Percentiles rank a stretch among this genome's conserved stretches.
Conservation (phyloP, 2,113 vertebrate species). For the Gallinago undulata region DNA sequence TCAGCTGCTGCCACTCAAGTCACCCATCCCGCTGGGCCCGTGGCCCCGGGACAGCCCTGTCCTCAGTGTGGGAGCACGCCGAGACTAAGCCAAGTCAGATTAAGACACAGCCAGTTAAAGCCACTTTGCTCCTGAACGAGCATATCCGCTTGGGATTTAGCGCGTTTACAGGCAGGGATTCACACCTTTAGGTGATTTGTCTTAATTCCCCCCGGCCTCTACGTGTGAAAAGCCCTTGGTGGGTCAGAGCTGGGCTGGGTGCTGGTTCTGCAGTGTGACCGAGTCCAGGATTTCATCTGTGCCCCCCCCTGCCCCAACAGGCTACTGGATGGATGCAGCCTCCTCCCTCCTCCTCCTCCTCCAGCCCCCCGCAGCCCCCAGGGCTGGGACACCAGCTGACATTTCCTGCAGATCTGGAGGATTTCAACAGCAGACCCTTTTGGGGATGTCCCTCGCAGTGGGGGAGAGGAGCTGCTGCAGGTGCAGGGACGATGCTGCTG, state of each 20-base stretch:
- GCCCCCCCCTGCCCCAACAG: neutral
- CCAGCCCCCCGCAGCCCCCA: too few species aligned
- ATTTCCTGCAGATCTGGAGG: neutral
- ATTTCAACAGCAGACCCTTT: neutral
- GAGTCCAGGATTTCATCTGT: neutral
- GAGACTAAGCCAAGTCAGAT: conserved; percentile 2
- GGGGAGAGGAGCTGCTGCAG: neutral
- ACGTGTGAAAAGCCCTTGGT: neutral
- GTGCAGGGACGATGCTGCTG: rapidly evolving
- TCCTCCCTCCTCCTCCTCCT: neutral
- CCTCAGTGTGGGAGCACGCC: neutral
- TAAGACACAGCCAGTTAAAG: conserved; percentile 8
- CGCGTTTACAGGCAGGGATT: conserved; percentile 44
- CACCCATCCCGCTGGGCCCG: neutral
- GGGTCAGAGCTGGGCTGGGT: rapidly evolving
- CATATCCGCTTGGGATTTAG: conserved; percentile 53
- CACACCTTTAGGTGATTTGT: conserved; percentile 53
- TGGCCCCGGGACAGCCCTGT: neutral
- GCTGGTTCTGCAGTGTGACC: rapidly evolving
- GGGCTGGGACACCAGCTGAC: neutral
- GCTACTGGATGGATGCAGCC: neutral
- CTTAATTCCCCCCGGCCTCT: neutral
- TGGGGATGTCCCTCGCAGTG: rapidly evolving
- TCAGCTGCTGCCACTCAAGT: neutral
- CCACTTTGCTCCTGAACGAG: conserved; percentile 19